Base-by-base conservation (phyloP, 2,888 invertebrate species). In the Conus canariensis region DNA sequence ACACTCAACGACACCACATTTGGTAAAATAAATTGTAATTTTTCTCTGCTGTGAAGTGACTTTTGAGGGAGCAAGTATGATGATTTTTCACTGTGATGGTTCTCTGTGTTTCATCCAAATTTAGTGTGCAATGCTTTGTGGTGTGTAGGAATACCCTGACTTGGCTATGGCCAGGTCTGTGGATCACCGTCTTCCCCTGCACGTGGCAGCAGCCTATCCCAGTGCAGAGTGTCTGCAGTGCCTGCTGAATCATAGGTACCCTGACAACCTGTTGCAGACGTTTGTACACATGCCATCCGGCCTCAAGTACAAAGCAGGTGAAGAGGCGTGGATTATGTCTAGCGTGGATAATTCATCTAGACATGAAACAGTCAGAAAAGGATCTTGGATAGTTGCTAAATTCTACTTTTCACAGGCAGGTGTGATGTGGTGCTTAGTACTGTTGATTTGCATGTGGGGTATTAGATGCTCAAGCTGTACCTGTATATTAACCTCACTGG, bases 151-250 rank as follows among this genome's bases (percentile, higher is more conserved):
- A 94, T 99, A 98, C 96, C 98, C 99, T 0, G 98, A 98, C 94
- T 97, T 99, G 93, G 97, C 98, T 0, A 97, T 98, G 97, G 98
- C 98, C 97, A 97, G 98, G 93, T 99, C 99, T 0, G 98, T 98
- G 0, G 99, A 99, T 96, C 97, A 98, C 94, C 98, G 99, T 98
- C 97, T 99, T 91, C 99, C 99, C 0, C 97, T 99, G 56, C 99
- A 99, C 97, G 98, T 99, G 12, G 98, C 98, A 82, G 98, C 98
- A 92, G 98, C 98, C 94, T 98, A 98, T 94, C 98, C 98, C 0
- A 98, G 99, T 96, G 97, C 97, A 59, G 95, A 97, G 19, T 97
- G 99, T 67, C 97, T 99, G 90, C 98, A 98, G 90, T 96, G 98
- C 89, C 97, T 99, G 19, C 97, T 99, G 19, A 95, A 96, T 85